Base-by-base conservation (phyloP, 2,888 invertebrate genomes). In the Chrysotoxum bicinctum region DNA sequence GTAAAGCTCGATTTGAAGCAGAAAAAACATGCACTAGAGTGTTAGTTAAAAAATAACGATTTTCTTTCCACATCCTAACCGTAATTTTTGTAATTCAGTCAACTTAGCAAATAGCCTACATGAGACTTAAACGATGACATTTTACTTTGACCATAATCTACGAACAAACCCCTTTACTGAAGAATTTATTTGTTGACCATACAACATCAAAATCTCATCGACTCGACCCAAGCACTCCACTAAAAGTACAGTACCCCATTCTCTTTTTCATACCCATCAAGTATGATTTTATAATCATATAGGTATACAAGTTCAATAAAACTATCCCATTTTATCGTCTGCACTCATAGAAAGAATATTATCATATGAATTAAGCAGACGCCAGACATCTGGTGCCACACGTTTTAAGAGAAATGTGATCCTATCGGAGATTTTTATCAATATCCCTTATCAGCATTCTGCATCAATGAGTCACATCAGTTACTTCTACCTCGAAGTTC, bases 371-470 rank as follows among this genome's bases (percentile, higher is more conserved):
- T 45, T 62, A 62, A 43, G 23, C 45, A 77, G 77, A 54, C 62
- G 70, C 30, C 77, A 77, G 77, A 77, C 77, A 77, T 62, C 37
- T 60, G 77, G 70, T 77, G 77, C 77, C 77, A 70, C 70, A 69
- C 52, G 62, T 68, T 69, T 76, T 68, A 64, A 69, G 12, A 50
- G 19, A 37, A 52, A 35, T 54, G 26, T 62, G 60, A 50, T 52
- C 62, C 56, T 32, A 32, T 32, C 40, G 37, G 6, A 35, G 79
- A 80, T 74, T 30, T 14, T 32, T 69, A 74, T 64, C 69, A 40
- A 10, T 23, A 43, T 6, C 14, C 30, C 19, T 77, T 52, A 81
- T 66, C 70, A 40, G 10, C n/a, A 26, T 66, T 58, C 58, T 19
- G 50, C 69, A 77, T 81, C 76, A 72, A 12, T 81, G 76, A 81